Evolutionary conservation across 2,888 invertebrate genomes (phyloP), one percentile per base, ranked within the genome.

Genomic region (Pseudococcus longispinus): DNA sequence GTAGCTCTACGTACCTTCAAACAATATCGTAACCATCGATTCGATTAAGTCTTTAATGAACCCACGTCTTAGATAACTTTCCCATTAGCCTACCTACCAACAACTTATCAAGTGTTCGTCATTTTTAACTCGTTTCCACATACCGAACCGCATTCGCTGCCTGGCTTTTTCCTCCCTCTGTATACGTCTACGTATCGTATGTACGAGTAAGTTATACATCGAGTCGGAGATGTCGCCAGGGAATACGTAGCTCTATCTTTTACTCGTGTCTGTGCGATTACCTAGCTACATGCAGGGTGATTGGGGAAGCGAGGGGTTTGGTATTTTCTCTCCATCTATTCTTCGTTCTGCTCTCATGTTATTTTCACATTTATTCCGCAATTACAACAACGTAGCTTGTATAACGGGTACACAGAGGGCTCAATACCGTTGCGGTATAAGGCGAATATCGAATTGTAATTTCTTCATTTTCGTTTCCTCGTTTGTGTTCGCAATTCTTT

Each of bases 1-100:
- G 44, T 46, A 15, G 5, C 8, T 37, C 46, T 51, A n/a, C 51
- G n/a, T n/a, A n/a, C n/a, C 55, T 23, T 3, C 23, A 60, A 55
- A 51, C 51, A 18, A 23, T 23, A 60, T 60, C 60, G 60, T 23
- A 60, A 60, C 23, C 60, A 60, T 60, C 60, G 60, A 60, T 60
- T 60, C 60, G 60, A 60, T 60, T 23, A 60, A 60, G 60, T 60
- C 60, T 60, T 60, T 23, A 60, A 60, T 60, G 60, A 60, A 60
- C 20, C 60, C 60, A 23, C 60, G 20, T 60, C 60, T 60, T 60
- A 60, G 23, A 60, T 60, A 60, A 60, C 8, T 60, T 60, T 60
- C 23, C 60, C 20, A 60, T 60, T 23, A 60, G 60, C 20, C 23
- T 23, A 51, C n/a, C 20, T 32, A 37, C 37, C 37, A 5, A 37